phyloP scores from a whole-genome alignment of 2,113 vertebrate species.

The Ciconia boyciana region DNA sequence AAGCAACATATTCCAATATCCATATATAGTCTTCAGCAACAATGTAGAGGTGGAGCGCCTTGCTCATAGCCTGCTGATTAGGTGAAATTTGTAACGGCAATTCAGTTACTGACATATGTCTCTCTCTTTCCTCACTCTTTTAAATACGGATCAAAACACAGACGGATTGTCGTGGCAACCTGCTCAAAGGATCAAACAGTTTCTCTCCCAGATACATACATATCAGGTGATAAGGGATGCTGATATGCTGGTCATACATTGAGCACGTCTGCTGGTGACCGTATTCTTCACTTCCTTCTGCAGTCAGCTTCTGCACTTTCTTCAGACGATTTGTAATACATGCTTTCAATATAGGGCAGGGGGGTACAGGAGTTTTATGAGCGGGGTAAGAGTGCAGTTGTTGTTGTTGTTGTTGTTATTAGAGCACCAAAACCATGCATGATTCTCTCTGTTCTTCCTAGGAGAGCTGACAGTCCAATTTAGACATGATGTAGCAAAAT shows the following conservation, averaged over 20 bases:
- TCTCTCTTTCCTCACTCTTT: neutral
- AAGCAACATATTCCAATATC: neutral
- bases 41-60: neutral
- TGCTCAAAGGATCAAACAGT: neutral
- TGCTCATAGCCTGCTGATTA: neutral
- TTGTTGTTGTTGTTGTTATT: neutral
- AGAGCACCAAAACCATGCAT: neutral
- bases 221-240: neutral
- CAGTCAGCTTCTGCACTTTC: neutral
- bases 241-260: neutral
- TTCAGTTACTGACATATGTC: neutral
- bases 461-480: neutral
- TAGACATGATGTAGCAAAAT: neutral
- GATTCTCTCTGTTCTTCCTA: neutral
- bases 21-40: neutral
- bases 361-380: neutral
- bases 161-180: neutral
- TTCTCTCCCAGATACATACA: neutral
- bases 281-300: neutral
- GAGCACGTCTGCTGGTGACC: neutral
- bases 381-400: neutral
- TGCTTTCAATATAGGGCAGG: neutral
- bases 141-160: neutral
- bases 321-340: neutral
- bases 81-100: neutral